phyloP scores from a whole-genome alignment of 2,888 invertebrate species.

The Ectobius pallidus region DNA sequence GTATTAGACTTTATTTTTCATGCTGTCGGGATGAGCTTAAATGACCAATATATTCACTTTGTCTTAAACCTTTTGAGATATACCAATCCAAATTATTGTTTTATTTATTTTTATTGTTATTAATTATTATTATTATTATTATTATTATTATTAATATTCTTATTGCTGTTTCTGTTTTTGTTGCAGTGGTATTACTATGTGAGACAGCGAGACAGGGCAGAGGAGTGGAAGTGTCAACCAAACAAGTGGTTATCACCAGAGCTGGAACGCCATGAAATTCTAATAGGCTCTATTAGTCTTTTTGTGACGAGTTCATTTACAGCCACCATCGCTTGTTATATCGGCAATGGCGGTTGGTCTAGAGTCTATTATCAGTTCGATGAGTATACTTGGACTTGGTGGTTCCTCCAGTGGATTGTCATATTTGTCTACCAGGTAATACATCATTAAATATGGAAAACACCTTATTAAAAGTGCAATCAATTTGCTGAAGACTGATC shows the following conservation, averaged over 20 bases:
- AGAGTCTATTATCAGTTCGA: conserved; percentile 67
- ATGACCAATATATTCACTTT: no score
- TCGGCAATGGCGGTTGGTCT: conserved; percentile 69
- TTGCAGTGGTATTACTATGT: conserved; percentile 75
- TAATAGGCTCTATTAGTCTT: conserved; percentile 65
- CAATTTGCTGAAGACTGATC: no score
- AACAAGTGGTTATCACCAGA: conserved; percentile 70
- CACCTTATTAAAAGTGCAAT: no score
- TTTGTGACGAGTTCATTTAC: conserved; percentile 62
- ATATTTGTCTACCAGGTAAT: conserved; percentile 67
- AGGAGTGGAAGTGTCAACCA: conserved; percentile 78
- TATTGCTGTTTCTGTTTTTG: no score
- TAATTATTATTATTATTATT: no score
- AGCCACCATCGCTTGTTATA: conserved; percentile 68
- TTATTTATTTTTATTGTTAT: no score
- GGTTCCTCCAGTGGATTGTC: conserved; percentile 66
- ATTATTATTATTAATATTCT: no score
- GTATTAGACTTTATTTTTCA: no score
- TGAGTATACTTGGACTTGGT: conserved; percentile 70
- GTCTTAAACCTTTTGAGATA: no score
- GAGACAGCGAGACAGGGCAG: conserved; percentile 62
- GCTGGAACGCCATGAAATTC: conserved; percentile 71
- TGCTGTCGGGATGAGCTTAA: no score
- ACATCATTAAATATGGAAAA: no score
- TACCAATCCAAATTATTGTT: no score